Evolutionary conservation across 2,113 vertebrate genomes (phyloP), one percentile per base, ranked within the genome.

Genomic region (Callocephalon fimbriatum): DNA sequence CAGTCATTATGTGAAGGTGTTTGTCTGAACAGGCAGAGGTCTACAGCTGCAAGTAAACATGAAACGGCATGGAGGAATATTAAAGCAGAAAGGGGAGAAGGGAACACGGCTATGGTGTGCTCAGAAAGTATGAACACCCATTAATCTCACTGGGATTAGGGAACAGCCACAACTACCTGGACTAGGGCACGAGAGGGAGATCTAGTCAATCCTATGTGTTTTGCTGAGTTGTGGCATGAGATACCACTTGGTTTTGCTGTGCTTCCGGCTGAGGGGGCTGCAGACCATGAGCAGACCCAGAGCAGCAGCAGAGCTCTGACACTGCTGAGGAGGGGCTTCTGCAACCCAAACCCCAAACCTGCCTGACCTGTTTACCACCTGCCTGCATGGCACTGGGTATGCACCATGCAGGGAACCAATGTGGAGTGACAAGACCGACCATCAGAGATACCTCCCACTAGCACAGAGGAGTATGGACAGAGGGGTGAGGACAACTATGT

Each of bases 321-420:
- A 4, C 10, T 0, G 58, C 40, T 22, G 65, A 26, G 0, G 0
- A 50, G 12, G 10, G 37, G 71, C 45, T 42, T 62, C 48, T 62
- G 58, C 31, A 59, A 7, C 16, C 35, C 1, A 0, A 54, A 61
- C 35, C 59, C 35, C 59, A 61, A 73, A 35, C 23, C 25, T 22
- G 37, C 42, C 20, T 0, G 3, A 38, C 15, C 40, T 2, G 5
- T 44, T 56, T 22, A 29, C 66, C 37, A 62, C 37, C 27, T 38
- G 18, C 3, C 40, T 26, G 40, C 18, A 20, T 1, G 0, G 45
- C 38, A 9, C 31, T 1, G 25, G n/a, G 18, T 11, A 59, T 82
- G 37, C 0, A 0, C 37, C 6, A 1, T 29, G 29, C 15, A 6
- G 7, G 65, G 21, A 8, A 11, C 35, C 16, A 9, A 37, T 44